Base-by-base conservation (phyloP, 2,797 vertebrate species). In the Peromyscus aztecus region DNA sequence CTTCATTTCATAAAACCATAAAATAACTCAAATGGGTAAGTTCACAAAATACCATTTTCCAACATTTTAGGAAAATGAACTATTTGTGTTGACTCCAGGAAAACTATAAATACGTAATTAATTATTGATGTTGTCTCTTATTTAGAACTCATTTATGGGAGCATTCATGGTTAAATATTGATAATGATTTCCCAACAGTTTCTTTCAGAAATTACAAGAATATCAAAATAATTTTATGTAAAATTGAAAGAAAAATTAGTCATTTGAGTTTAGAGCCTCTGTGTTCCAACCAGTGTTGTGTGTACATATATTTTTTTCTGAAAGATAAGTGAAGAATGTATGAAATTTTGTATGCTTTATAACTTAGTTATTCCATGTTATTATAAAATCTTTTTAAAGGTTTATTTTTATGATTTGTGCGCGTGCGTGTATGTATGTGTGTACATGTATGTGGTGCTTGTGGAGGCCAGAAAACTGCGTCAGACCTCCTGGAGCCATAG, bases 121-220 rank as follows among this genome's bases (percentile, higher is more conserved):
- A 65, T 85, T 90, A 46, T 82, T 12, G 17, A 67, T 46, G 40
- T 11, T 21, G 8, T 37, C 61, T 89, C 24, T 93, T 91, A 55
- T 43, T 81, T 81, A 76, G 63, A 87, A 93, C 89, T 94, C 37
- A 92, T 71, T 94, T 14, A 1, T 81, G 77, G 34, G 59, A 10
- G 24, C 16, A 73, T 69, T 91, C 52, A 24, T 34, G 65, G n/a
- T 17, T 69, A 91, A 83, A 93, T 83, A 89, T 84, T 90, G 86
- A 75, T 95, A 78, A 78, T 76, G 43, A 52, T 69, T 77, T 21
- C 14, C 29, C 63, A 81, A 55, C 2, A 61, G 6, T 49, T 84
- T 94, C 71, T 94, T 94, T 94, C 31, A 77, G 84, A 71, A 93
- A 87, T 78, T 65, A 43, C 61, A 81, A 83, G 34, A 67, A 81